A percentile compares a stretch with the other conserved stretches of the same genome.
These are phyloP conservation scores for Heteropelma amictum DNA, from an alignment of 2,888 invertebrate species.

Conservation along the genomic window DNA sequence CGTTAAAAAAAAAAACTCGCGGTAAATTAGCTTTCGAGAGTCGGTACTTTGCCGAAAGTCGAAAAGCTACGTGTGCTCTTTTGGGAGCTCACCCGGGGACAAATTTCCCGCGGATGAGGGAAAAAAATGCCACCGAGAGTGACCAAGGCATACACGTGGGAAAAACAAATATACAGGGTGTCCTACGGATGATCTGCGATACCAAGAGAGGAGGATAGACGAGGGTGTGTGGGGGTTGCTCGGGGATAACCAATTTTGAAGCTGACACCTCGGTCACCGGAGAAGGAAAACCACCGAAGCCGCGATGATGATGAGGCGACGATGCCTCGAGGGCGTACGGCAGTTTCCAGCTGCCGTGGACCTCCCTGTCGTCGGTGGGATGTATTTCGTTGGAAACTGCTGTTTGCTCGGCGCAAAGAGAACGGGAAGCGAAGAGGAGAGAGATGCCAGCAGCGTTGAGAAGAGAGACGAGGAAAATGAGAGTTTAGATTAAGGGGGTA, in stretches of 20 bases:
- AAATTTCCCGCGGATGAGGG: too few relatives aligned
- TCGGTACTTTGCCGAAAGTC: too few relatives aligned
- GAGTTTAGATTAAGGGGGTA: conserved; percentile 4
- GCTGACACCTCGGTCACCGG: conserved; percentile 38
- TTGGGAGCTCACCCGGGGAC: too few relatives aligned
- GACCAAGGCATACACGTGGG: too few relatives aligned
- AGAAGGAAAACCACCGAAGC: conserved; percentile 47
- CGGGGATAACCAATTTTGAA: conserved; percentile 49
- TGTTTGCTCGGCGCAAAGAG: conserved; percentile 51
- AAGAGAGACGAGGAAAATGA: conserved; percentile 12
- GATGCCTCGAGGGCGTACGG: conserved; percentile 30
- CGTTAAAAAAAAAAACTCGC: too few relatives aligned
- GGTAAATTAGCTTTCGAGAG: too few relatives aligned
- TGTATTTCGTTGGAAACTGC: conserved; percentile 53
- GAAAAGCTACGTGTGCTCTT: too few relatives aligned
- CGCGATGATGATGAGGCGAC: conserved; percentile 21
- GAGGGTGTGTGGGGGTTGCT: conserved; percentile 12
- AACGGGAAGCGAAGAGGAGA: conserved; percentile 1
- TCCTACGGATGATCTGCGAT: background rate
- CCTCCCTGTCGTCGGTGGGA: conserved; percentile 17
- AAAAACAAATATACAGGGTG: background rate
- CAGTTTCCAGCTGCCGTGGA: conserved; percentile 43
- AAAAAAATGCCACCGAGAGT: too few relatives aligned
- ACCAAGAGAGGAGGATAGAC: conserved; percentile 19
- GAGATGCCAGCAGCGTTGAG: background rate